These are phyloP conservation scores for Rhopalosiphum padi DNA, from an alignment of 1,140 invertebrate genomes.

Conservation along the genomic window DNA sequence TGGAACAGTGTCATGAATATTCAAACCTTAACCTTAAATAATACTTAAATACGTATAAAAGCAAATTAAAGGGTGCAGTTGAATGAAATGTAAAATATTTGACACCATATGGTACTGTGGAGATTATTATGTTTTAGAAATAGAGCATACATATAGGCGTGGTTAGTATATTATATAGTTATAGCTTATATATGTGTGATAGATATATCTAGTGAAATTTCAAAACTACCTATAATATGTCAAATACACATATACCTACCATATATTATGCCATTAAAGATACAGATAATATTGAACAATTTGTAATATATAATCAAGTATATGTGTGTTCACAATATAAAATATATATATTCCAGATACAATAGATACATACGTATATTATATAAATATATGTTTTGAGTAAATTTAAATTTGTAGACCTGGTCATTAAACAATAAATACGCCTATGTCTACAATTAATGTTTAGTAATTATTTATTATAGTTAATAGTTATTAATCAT, in stretches of 20 bases:
- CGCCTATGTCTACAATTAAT: neutral
- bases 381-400: neutral
- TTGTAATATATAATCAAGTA: neutral
- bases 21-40: neutral
- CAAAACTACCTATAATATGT: neutral
- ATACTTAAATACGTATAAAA: neutral
- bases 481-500: neutral
- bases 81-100: constrained; percentile 23
- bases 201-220: neutral
- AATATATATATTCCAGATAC: neutral
- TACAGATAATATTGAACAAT: neutral
- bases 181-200: neutral
- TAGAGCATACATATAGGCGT: constrained; percentile 6
- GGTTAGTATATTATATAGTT: neutral
- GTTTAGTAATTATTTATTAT: neutral
- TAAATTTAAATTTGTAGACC: neutral
- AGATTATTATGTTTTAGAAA: constrained; percentile 17
- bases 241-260: neutral
- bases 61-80: neutral
- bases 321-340: neutral
- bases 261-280: neutral
- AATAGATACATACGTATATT: neutral
- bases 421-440: neutral
- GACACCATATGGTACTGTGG: neutral
- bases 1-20: neutral